Conservation (phyloP, 53 echinoderm and acorn worm genomes). For the Arbacia lixula region DNA sequence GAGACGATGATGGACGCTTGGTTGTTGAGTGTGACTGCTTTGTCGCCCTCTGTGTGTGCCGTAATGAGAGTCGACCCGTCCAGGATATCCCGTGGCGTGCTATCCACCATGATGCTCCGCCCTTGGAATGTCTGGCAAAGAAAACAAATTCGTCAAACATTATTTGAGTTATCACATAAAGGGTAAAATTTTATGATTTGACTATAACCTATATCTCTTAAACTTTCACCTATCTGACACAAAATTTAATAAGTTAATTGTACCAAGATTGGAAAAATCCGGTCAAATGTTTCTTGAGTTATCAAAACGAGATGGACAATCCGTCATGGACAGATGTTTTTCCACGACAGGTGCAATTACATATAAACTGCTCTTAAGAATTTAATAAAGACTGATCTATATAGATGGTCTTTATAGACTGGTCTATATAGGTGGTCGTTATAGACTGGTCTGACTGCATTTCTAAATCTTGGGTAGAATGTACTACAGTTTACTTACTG, state of each 20-base stretch:
- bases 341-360: too few species aligned
- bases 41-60: conserved; percentile 60
- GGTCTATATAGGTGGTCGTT: too few species aligned
- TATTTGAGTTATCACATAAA: too few species aligned
- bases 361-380: too few species aligned
- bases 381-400: too few species aligned
- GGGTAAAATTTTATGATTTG: background rate
- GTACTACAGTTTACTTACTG: conserved; percentile 91
- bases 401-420: too few species aligned
- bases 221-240: background rate
- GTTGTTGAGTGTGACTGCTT: conserved; percentile 71
- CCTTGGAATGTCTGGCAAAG: conserved; percentile 89
- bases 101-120: conserved; percentile 78
- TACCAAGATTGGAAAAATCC: too few species aligned
- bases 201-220: background rate
- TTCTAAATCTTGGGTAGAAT: too few species aligned
- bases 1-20: conserved; percentile 73
- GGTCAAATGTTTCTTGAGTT: too few species aligned
- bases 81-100: conserved; percentile 85
- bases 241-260: background rate
- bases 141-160: background rate
- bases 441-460: too few species aligned
- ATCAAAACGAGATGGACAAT: too few species aligned
- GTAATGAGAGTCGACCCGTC: conserved; percentile 66
- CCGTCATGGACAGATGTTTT: too few species aligned